Evolutionary conservation across 2,888 invertebrate species (phyloP).

Genomic region (Dasysyrphus albostriatus): DNA sequence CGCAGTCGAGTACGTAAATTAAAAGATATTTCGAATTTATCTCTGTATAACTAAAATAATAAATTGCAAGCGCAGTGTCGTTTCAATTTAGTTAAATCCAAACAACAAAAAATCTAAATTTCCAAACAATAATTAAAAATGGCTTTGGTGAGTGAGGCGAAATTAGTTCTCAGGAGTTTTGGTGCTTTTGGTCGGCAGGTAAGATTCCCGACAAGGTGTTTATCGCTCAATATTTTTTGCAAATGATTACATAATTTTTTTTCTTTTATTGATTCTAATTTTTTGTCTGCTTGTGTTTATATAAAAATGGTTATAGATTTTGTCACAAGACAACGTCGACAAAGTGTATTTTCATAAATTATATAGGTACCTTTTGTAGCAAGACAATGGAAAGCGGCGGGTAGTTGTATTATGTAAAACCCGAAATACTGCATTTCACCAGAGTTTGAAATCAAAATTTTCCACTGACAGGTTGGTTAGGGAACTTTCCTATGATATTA

Average conservation of each 20-base stretch:
- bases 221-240: not conserved
- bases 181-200: slow-evolving; percentile 82
- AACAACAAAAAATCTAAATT: slow-evolving; percentile 27
- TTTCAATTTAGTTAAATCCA: slow-evolving; percentile 79
- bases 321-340: slow-evolving; percentile 37
- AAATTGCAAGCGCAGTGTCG: slow-evolving; percentile 83
- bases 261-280: slow-evolving; percentile 39
- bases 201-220: slow-evolving; percentile 56
- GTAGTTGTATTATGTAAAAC: slow-evolving; percentile 62
- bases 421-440: slow-evolving; percentile 62
- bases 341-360: slow-evolving; percentile 10
- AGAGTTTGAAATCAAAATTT: slow-evolving; percentile 46
- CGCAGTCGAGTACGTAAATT: slow-evolving; percentile 37
- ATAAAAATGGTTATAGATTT: slow-evolving; percentile 58
- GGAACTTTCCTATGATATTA: not conserved
- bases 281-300: slow-evolving; percentile 35
- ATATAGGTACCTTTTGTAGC: not conserved
- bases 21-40: slow-evolving; percentile 26
- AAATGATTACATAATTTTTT: slow-evolving; percentile 66
- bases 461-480: slow-evolving; percentile 15
- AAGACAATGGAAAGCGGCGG: not conserved
- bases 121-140: slow-evolving; percentile 59
- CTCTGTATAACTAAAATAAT: slow-evolving; percentile 45
- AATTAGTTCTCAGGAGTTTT: slow-evolving; percentile 80
- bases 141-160: slow-evolving; percentile 82